Conservation (phyloP, 2,888 invertebrate species). For the Pristionchus fissidentatus region DNA sequence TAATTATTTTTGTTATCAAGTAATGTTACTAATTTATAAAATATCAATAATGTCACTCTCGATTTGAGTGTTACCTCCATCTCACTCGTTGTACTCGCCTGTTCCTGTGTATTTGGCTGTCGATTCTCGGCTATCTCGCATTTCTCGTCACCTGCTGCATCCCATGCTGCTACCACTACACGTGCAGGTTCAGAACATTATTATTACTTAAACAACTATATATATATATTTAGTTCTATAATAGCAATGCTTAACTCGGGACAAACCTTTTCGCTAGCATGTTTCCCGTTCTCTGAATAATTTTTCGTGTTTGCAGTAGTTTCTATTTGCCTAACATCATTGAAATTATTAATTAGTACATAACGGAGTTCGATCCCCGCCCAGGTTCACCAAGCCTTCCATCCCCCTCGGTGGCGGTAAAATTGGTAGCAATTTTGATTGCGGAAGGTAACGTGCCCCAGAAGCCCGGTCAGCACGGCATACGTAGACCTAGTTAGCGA, state of each 20-base stretch:
- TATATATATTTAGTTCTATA: not conserved
- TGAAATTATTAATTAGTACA: no score
- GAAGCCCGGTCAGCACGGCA: no score
- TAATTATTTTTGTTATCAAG: not conserved
- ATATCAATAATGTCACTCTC: not conserved
- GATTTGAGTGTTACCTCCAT: slow-evolving; percentile 41
- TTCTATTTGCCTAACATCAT: no score
- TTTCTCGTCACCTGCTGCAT: slow-evolving; percentile 62
- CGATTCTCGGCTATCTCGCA: slow-evolving; percentile 59
- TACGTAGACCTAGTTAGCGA: no score
- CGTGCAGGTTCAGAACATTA: slow-evolving; percentile 51
- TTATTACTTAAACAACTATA: not conserved
- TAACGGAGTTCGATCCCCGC: no score
- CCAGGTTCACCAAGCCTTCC: no score
- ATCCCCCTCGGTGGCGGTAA: no score
- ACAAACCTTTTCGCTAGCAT: not conserved
- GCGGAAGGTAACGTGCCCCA: no score
- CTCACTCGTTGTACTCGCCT: not conserved
- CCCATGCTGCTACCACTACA: slow-evolving; percentile 65
- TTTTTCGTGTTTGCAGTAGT: not conserved
- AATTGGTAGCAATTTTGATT: no score
- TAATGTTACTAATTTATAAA: not conserved
- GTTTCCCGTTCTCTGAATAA: not conserved
- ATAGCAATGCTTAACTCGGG: no score
- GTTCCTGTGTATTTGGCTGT: slow-evolving; percentile 56